These are phyloP conservation scores for Melanostoma mellinum DNA, from an alignment of 2,888 invertebrate genomes.

Conservation along the genomic window DNA sequence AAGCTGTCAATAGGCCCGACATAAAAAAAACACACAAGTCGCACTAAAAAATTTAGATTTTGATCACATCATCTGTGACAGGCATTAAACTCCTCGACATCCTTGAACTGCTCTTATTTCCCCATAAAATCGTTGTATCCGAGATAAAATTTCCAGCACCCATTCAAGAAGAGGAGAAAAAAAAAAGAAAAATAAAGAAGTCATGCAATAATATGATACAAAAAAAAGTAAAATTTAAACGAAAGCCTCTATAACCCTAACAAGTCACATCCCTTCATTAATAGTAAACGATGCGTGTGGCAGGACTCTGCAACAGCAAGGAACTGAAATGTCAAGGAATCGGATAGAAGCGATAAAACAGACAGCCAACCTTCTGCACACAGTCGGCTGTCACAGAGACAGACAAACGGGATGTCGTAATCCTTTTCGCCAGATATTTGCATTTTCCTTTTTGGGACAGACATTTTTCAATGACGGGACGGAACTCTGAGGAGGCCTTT, in stretches of 20 bases:
- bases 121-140: background rate
- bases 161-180: background rate
- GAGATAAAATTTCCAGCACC: background rate
- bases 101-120: constrained; percentile 6
- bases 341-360: constrained; percentile 38
- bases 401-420: constrained; percentile 44
- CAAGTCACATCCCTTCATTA: constrained; percentile 58
- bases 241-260: constrained; percentile 20
- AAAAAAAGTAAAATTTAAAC: constrained; percentile 6
- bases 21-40: too few species aligned
- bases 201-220: background rate
- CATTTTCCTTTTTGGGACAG: constrained; percentile 26
- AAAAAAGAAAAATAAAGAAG: background rate
- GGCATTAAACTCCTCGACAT: constrained; percentile 1
- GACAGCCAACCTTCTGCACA: constrained; percentile 26
- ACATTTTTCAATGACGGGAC: constrained; percentile 7
- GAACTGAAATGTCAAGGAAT: constrained; percentile 43
- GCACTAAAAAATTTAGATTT: constrained; percentile 38
- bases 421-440: constrained; percentile 48
- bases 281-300: constrained; percentile 63
- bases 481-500: constrained; percentile 9
- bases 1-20: too few species aligned
- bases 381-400: constrained; percentile 38
- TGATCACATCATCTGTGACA: constrained; percentile 40
- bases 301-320: constrained; percentile 36